These are phyloP conservation scores for Dasyurus viverrinus DNA, from an alignment of 2,113 vertebrate species.

Conservation along the genomic window DNA sequence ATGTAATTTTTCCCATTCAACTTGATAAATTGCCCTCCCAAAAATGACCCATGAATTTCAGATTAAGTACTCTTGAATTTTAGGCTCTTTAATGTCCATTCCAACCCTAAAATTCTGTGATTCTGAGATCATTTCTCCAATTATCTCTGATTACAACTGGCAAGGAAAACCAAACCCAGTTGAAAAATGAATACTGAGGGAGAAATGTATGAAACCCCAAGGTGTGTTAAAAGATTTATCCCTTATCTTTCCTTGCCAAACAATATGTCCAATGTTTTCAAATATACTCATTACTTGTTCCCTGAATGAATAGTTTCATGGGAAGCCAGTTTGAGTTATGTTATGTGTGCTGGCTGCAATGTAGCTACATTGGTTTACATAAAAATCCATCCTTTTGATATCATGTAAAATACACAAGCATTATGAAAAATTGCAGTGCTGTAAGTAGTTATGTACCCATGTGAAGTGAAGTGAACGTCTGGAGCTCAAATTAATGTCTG, in stretches of 20 bases:
- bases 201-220: not conserved
- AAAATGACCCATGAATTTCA: not conserved
- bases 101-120: not conserved
- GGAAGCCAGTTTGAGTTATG: slow-evolving; percentile 31
- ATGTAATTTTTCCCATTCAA: not conserved
- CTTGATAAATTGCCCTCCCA: not conserved
- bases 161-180: slow-evolving; percentile 12
- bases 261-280: slow-evolving; percentile 37
- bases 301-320: not conserved
- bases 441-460: not conserved
- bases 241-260: slow-evolving; percentile 31
- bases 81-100: slow-evolving; percentile 10
- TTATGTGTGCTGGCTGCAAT: slow-evolving; percentile 34
- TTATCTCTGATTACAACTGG: slow-evolving; percentile 4
- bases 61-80: slow-evolving; percentile 30
- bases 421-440: slow-evolving; percentile 5
- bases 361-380: slow-evolving; percentile 37
- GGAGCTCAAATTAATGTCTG: not conserved
- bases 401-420: not conserved
- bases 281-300: not conserved
- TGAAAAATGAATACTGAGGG: slow-evolving; percentile 30
- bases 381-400: slow-evolving; percentile 17
- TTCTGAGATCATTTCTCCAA: slow-evolving; percentile 14
- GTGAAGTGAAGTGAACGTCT: not conserved
- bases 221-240: not conserved